Percentiles rank a stretch among this genome's conserved stretches.
Evolutionary conservation across 2,113 vertebrate genomes (phyloP).

Genomic region (Oophaga pumilio): DNA sequence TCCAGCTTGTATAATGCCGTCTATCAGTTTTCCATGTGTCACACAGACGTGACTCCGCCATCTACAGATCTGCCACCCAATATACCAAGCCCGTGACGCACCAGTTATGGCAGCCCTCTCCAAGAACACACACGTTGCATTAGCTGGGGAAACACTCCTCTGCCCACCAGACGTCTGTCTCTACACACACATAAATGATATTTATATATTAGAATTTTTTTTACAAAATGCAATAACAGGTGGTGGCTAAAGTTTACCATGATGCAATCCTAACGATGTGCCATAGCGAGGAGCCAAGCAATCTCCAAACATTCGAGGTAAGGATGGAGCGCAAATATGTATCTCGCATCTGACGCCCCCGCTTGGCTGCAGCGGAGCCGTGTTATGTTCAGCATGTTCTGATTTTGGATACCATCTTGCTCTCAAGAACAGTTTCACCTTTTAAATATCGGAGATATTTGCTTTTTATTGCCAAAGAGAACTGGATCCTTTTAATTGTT

Average conservation of each 20-base stretch:
- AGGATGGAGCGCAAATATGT: neutral
- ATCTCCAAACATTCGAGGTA: neutral
- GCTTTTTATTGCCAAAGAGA: neutral
- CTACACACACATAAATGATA: constrained; percentile 43
- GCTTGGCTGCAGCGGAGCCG: neutral
- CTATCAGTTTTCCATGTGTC: neutral
- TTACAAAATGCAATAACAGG: neutral
- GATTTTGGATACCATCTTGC: neutral
- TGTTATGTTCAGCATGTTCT: neutral
- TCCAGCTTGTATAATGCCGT: neutral
- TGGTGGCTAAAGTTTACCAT: constrained; percentile 3
- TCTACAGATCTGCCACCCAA: neutral
- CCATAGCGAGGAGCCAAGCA: constrained; percentile 19
- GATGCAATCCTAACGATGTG: constrained; percentile 19
- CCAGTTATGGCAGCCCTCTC: neutral
- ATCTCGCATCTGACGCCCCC: constrained; percentile 24
- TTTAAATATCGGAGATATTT: neutral
- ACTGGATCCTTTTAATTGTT: neutral
- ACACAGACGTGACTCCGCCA: neutral
- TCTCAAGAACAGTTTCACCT: constrained; percentile 11
- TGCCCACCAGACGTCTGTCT: constrained; percentile 38
- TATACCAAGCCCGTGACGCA: neutral
- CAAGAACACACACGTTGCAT: constrained; percentile 22
- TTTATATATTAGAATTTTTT: constrained; percentile 29
- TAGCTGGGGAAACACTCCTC: constrained; percentile 38